Evolutionary conservation across 2,113 vertebrate species (phyloP), one percentile per base, ranked within the genome.

Genomic region (Gorsachius goisagi): DNA sequence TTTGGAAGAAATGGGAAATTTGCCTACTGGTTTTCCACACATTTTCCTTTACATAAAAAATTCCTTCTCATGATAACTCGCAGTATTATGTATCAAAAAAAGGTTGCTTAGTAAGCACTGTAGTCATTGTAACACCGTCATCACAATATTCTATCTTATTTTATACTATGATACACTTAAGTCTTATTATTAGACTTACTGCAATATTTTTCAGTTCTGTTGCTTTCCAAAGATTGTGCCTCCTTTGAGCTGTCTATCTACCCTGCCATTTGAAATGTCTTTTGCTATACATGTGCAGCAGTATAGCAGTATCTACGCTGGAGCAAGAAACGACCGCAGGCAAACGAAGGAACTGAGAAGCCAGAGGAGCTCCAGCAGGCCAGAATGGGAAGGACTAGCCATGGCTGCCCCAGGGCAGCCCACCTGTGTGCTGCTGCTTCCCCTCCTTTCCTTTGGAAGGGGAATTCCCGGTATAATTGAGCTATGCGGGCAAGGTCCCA

Each of bases 271-370:
- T 15, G 8, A 84, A 67, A 75, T 72, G n/a, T 71, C 18, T 75
- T 75, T 82, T 75, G 27, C 37, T 45, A 13, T 9, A n/a, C 6
- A 27, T 1, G 7, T 17, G 39, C 30, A 85, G 39, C 44, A 63
- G 16, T 67, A 41, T 2, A 78, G 27, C 50, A 58, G 11, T 14
- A 67, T 3, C 4, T 9, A 50, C 0, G 4, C 37, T 9, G 37
- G 8, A 82, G 56, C 8, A 50, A 33, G 15, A 60, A 79, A 69
- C 0, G 0, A 45, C 49, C 0, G 0, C 3, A 17, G 27, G 35
- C 32, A 74, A 28, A 9, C 41, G 66, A 28, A 79, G 26, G 39
- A 81, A 58, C 9, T 2, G 8, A 58, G 60, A 77, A 74, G 12
- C 10, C 63, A 41, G 45, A 62, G 49, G 16, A 77, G 37, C 10